phyloP scores from a whole-genome alignment of 92 coral and sea anemone species.

The Umimayanthus kanabou region DNA sequence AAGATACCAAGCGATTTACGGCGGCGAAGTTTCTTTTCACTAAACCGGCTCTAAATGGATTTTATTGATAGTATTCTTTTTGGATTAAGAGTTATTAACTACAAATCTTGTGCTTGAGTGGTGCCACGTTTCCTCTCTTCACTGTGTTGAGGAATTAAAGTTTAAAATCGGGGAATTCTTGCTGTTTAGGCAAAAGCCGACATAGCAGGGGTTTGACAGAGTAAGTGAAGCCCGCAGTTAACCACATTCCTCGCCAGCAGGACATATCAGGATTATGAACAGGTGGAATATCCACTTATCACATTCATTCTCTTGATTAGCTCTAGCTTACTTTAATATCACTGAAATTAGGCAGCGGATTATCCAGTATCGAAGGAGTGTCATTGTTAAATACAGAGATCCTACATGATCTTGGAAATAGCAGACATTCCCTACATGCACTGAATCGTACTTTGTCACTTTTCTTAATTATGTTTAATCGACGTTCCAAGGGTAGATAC shows the following conservation, averaged over 20 bases:
- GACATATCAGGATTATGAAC: background rate
- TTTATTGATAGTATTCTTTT: conserved; percentile 16
- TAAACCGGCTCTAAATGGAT: background rate
- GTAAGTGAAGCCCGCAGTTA: background rate
- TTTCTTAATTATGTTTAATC: no score
- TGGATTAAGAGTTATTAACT: conserved; percentile 7
- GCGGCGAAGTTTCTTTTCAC: background rate
- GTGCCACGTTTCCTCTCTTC: conserved; percentile 17
- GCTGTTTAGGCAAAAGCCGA: conserved; percentile 9
- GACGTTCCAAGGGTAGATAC: no score
- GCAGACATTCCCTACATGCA: no score
- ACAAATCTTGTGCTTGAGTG: background rate
- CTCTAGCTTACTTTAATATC: background rate
- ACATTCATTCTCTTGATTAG: background rate
- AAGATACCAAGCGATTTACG: background rate
- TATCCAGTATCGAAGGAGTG: background rate
- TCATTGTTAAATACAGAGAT: background rate
- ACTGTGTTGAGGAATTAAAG: conserved; percentile 9
- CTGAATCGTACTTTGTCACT: no score
- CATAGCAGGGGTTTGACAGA: conserved; percentile 26
- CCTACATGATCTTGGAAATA: no score
- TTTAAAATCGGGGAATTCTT: conserved; percentile 27
- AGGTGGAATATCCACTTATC: conserved; percentile 13
- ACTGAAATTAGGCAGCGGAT: background rate
- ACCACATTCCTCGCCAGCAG: conserved; percentile 7